These are phyloP conservation scores for Campylorhamphus procurvoides DNA, from an alignment of 2,113 vertebrate species.

Conservation along the genomic window DNA sequence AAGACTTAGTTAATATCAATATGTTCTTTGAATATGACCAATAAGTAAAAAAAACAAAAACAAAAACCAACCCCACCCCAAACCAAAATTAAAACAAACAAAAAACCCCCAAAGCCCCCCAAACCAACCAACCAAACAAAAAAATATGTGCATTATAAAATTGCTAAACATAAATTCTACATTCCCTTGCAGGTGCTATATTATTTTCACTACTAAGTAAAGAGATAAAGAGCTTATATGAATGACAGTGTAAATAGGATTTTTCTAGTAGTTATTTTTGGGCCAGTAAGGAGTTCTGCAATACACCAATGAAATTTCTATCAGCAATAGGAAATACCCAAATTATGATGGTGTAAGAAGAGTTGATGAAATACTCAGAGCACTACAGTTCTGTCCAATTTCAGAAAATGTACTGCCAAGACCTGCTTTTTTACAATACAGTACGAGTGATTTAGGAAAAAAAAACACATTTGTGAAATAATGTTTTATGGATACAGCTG, in stretches of 20 bases:
- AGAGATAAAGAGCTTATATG: not conserved
- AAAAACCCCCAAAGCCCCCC: too few species aligned
- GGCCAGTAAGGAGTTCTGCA: not conserved
- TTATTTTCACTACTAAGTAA: not conserved
- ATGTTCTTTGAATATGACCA: not conserved
- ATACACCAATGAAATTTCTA: not conserved
- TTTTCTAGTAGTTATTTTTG: not conserved
- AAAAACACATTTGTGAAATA: not conserved
- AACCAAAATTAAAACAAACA: too few species aligned
- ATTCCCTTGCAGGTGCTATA: not conserved
- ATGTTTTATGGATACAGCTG: not conserved
- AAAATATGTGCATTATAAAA: not conserved
- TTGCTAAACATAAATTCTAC: not conserved
- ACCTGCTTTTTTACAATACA: not conserved
- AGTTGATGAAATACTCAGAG: not conserved
- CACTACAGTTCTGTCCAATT: not conserved
- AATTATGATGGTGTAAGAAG: not conserved
- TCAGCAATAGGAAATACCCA: not conserved
- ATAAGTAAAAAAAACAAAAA: not conserved
- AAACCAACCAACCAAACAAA: not conserved
- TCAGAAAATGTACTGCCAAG: rapidly evolving
- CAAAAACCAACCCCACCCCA: too few species aligned
- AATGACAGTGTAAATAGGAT: not conserved
- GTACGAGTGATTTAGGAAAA: not conserved
- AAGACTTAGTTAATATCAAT: not conserved